Conservation (phyloP, 2,797 vertebrate species). For the Alcedo atthis region DNA sequence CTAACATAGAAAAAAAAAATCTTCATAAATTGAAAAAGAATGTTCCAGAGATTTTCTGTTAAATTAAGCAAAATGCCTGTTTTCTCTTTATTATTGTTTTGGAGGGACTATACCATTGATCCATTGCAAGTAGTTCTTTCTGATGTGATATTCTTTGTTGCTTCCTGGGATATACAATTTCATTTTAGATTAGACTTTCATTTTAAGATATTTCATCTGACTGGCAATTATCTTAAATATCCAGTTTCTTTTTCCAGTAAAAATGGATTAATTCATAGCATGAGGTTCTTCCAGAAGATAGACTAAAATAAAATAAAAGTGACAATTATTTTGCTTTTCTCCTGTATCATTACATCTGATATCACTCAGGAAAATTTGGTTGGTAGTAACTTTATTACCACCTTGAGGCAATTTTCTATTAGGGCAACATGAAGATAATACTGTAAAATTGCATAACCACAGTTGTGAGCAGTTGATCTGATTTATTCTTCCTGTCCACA, state of each 20-base stretch:
- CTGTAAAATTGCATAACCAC: conserved; percentile 2
- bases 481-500: conserved; percentile 55
- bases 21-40: neutral
- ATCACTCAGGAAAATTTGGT: neutral
- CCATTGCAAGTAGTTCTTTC: neutral
- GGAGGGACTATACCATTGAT: neutral
- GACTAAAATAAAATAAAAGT: neutral
- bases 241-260: neutral
- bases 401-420: conserved; percentile 38
- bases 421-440: conserved; percentile 24
- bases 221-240: neutral
- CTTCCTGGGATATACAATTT: neutral
- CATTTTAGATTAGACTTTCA: neutral
- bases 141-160: neutral
- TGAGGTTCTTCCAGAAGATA: neutral
- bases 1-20: neutral
- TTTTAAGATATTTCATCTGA: neutral
- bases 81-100: neutral
- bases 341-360: conserved; percentile 12
- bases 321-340: neutral
- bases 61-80: neutral
- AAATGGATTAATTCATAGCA: neutral
- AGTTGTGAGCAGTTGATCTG: conserved; percentile 45
- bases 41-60: neutral
- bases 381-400: conserved; percentile 47